Base-by-base conservation (phyloP, 2,797 vertebrate genomes). In the Danio jaintianensis region DNA sequence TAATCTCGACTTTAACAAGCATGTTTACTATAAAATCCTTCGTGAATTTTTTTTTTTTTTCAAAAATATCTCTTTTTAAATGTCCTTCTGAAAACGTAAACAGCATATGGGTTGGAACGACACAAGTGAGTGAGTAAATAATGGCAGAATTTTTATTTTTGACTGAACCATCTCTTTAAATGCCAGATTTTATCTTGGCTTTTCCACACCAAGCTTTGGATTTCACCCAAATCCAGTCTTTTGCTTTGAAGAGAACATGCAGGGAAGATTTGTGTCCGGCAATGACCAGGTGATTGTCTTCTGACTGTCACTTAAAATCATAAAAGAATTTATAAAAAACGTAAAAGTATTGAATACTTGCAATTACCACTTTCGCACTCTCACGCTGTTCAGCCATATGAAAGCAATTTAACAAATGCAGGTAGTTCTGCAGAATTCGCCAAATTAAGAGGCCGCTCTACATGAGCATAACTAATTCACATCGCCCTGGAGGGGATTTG, bases 391-490 rank as follows among this genome's bases (percentile, higher is more conserved):
- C 40, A 50, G 68, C 62, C 56, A 42, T 42, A 61, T 38, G 42
- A 74, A 75, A 61, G 48, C 9, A 53, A 15, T 84, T 75, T 75
- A 81, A 78, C 53, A 79, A 64, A 69, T 79, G 73, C 70, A 70
- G 76, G 77, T 81, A 72, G 75, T 68, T 42, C 77, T 82, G 58
- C 78, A 83, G 80, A 86, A 84, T 85, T 83, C 50, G 15, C 43
- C 22, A 18, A 83, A 79, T 83, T 83, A 84, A 76, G 74, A 83
- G 78, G 43, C 81, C 55, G 74, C 78, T 84, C 64, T 79, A 62
- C 70, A 75, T 66, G 74, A 79, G 53, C 80, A 81, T 74, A 86
- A 84, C 70, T 82, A 84, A 87, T 84, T 84, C 75, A 79, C 67
- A 29, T 74, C 83, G 75, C 66, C 74, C 81, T 80, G 63, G 69